Evolutionary conservation across 1,140 invertebrate genomes (phyloP), one percentile per base, ranked within the genome.

Genomic region (Chrysoperla carnea): DNA sequence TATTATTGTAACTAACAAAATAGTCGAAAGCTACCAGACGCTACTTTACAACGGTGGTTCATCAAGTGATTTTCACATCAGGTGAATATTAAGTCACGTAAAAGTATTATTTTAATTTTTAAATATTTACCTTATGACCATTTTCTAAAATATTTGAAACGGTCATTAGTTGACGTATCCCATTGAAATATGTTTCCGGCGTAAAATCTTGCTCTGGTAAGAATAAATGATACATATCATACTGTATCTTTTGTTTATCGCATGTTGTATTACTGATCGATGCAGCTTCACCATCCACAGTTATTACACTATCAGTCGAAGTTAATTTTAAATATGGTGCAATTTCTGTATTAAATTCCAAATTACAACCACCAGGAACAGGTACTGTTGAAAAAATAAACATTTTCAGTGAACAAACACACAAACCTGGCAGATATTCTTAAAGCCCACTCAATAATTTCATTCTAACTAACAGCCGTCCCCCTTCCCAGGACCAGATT

Each of bases 331-430:
- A 62, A 52, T 70, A 84, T 7, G 83, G 79, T 13, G 78, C 70
- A 44, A 68, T 69, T 51, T 70, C 59, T n/a, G 74, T 58, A 36
- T 69, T 56, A 48, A 75, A 75, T 51, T 79, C 75, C 66, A 81
- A 69, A 48, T 81, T 84, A 52, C 82, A 85, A 28, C 78, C 82
- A 44, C 83, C 83, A 36, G 82, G 81, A 50, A 84, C 63, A 5
- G 83, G 82, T 53, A 73, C 81, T 84, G 58, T 43, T 47, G 23
- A 29, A 23, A 13, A 23, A 23, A 23, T n/a, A 23, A 23, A 3
- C 17, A 23, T 23, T 3, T 23, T 23, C 17, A 23, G 5, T 2
- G 17, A 23, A 23, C 17, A 23, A n/a, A n/a, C n/a, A n/a, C n/a
- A n/a, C n/a, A n/a, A n/a, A n/a, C n/a, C n/a, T n/a, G n/a, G n/a